A percentile compares a stretch with the other conserved stretches of the same genome.
Conservation (phyloP, 2,797 vertebrate genomes). For the Sebastes iracundus region DNA sequence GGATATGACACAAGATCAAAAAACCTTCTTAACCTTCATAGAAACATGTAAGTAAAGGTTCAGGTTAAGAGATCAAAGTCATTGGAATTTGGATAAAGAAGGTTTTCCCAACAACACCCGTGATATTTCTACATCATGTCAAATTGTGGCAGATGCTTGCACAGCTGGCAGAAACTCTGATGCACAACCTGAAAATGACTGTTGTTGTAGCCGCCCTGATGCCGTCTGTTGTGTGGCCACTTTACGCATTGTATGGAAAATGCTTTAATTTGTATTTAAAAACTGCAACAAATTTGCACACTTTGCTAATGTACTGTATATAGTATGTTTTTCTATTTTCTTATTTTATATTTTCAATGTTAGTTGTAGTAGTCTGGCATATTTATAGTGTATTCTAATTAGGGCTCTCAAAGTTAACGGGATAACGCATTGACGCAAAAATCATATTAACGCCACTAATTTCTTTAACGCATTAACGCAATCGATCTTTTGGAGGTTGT, state of each 20-base stretch:
- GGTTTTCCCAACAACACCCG: neutral
- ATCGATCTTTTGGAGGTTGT: too few relatives aligned
- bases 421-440: too few relatives aligned
- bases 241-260: neutral
- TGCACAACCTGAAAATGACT: neutral
- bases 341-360: too few relatives aligned
- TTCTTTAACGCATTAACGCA: too few relatives aligned
- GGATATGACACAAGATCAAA: neutral
- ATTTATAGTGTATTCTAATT: too few relatives aligned
- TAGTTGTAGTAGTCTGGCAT: too few relatives aligned
- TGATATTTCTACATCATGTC: neutral
- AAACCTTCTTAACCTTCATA: neutral
- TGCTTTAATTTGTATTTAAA: too few relatives aligned
- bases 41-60: neutral
- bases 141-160: conserved; percentile 13
- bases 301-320: too few relatives aligned
- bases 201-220: neutral
- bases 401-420: too few relatives aligned
- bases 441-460: too few relatives aligned
- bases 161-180: conserved; percentile 4
- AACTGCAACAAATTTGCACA: too few relatives aligned
- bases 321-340: too few relatives aligned
- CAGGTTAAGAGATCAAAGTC: neutral
- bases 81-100: neutral
- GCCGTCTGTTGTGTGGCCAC: neutral